Base-by-base conservation (phyloP, 2,797 vertebrate genomes). In the Thalassophryne amazonica region DNA sequence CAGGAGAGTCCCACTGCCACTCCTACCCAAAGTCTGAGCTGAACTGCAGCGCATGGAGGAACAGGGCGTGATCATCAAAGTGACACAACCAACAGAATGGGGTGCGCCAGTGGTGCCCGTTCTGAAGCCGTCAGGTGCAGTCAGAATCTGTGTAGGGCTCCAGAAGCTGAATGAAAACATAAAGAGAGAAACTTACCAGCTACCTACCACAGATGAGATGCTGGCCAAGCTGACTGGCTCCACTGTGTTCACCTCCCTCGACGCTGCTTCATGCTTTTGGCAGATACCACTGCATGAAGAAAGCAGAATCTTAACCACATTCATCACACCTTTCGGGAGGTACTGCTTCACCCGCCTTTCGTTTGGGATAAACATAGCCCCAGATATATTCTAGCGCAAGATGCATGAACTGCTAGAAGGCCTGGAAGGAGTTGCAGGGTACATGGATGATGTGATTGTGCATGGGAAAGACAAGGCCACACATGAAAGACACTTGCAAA, bases 201-300 rank as follows among this genome's bases (percentile, higher is more conserved):
- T 60, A 4, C 57, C 43, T 0, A 43, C n/a, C 0, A 43, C 37
- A 33, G 37, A 46, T 4, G 22, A 29, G 35, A 45, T 43, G 3
- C 14, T 60, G 7, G 33, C 36, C n/a, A 54, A 50, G 23, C 32
- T 43, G n/a, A 11, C n/a, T 20, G 30, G 49, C 6, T 23, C 42
- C 4, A 59, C 36, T 5, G 12, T 65, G 11, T 58, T 65, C 34
- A 30, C n/a, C n/a, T n/a, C n/a, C n/a, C n/a, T n/a, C n/a, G n/a
- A n/a, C n/a, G n/a, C n/a, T n/a, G n/a, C n/a, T n/a, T n/a, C n/a
- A n/a, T n/a, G n/a, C n/a, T n/a, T n/a, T n/a, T n/a, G n/a, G n/a
- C n/a, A n/a, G n/a, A n/a, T n/a, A n/a, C n/a, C n/a, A n/a, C n/a
- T n/a, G n/a, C n/a, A n/a, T n/a, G n/a, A n/a, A n/a, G n/a, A n/a